A percentile compares a stretch with the other conserved stretches of the same genome.
Evolutionary conservation across 2,113 vertebrate species (phyloP).

Genomic region (Cephalopterus ornatus): DNA sequence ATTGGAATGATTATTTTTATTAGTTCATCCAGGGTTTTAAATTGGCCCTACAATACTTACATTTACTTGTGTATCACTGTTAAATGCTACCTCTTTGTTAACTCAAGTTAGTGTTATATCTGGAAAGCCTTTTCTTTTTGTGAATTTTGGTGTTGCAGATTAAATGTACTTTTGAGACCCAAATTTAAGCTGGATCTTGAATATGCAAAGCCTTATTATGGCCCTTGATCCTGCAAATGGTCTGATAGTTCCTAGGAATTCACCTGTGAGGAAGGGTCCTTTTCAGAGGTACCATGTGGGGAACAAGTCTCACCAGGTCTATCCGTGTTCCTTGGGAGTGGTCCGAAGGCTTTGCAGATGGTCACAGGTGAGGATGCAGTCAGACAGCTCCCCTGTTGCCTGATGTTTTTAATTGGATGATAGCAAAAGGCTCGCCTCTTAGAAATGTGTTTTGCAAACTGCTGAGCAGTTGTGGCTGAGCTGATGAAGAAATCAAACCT

Average conservation of each 20-base stretch:
- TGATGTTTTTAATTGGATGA: not conserved
- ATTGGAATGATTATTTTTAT: not conserved
- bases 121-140: not conserved
- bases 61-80: not conserved
- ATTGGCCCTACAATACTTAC: not conserved
- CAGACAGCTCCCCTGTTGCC: not conserved
- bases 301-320: not conserved
- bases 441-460: not conserved
- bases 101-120: not conserved
- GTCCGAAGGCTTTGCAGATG: not conserved
- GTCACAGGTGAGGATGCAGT: not conserved
- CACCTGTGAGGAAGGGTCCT: rapidly evolving
- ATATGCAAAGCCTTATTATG: not conserved
- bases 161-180: not conserved
- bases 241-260: not conserved
- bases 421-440: not conserved
- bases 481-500: not conserved
- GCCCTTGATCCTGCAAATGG: rapidly evolving
- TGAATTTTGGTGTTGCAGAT: not conserved
- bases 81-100: not conserved
- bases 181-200: not conserved
- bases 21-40: not conserved
- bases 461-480: not conserved
- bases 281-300: not conserved
- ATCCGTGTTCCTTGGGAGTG: not conserved